Conservation (phyloP, 2,888 invertebrate species). For the Caenorhabditis uteleia region DNA sequence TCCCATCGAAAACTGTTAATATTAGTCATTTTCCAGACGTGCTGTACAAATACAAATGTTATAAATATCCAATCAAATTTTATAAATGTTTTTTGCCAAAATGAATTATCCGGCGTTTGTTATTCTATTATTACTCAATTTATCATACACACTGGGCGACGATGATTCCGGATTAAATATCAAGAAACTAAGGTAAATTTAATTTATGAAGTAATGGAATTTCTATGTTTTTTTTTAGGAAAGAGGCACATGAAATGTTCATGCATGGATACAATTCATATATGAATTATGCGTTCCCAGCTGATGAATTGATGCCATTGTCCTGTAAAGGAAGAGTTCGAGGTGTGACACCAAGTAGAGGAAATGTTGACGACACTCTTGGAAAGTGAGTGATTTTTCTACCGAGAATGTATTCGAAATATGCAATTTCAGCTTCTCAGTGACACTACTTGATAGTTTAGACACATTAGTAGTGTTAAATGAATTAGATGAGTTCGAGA, state of each 20-base stretch:
- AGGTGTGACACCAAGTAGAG: conserved; percentile 86
- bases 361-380: conserved; percentile 93
- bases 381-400: conserved; percentile 83
- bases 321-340: conserved; percentile 90
- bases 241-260: conserved; percentile 87
- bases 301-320: conserved; percentile 96
- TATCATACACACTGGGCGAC: too few species aligned
- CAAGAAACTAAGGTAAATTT: conserved; percentile 13
- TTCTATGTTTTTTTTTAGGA: conserved; percentile 35
- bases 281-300: conserved; percentile 93
- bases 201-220: conserved; percentile 2
- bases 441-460: conserved; percentile 91
- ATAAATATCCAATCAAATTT: too few species aligned
- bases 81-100: too few species aligned
- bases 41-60: too few species aligned
- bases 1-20: too few species aligned
- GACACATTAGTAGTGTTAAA: conserved; percentile 90
- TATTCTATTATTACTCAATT: too few species aligned
- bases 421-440: conserved; percentile 80
- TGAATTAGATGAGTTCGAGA: conserved; percentile 91
- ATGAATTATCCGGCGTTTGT: too few species aligned
- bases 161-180: conserved; percentile 14
- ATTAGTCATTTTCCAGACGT: too few species aligned
- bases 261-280: conserved; percentile 94
- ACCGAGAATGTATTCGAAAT: background rate